Percentiles rank a stretch among this genome's conserved stretches.
These are phyloP conservation scores for Tetragonula clypearis DNA, from an alignment of 1,140 invertebrate genomes.

Conservation along the genomic window DNA sequence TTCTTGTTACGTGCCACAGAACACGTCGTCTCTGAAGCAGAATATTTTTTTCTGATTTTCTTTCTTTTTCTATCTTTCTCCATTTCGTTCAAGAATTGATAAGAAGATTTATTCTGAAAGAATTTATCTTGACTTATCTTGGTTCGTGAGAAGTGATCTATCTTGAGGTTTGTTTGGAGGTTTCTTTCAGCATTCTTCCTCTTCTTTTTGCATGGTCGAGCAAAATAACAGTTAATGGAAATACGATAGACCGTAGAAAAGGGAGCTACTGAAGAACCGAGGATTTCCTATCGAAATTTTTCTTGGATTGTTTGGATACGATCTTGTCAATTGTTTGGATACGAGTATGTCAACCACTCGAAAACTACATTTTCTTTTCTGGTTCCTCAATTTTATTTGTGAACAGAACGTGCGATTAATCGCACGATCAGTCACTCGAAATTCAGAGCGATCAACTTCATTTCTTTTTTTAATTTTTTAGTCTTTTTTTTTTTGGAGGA, in stretches of 20 bases:
- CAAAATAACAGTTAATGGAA: not conserved
- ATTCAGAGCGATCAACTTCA: not conserved
- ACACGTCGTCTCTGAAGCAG: not conserved
- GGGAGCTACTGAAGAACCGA: too few relatives aligned
- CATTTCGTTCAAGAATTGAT: not conserved
- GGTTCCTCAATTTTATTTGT: too few relatives aligned
- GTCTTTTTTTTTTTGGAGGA: not conserved
- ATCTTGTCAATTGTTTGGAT: too few relatives aligned
- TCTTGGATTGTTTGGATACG: too few relatives aligned
- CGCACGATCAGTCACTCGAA: not conserved
- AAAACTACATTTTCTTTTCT: too few relatives aligned
- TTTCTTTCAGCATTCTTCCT: too few relatives aligned
- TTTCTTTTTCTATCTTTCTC: not conserved
- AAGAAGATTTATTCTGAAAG: not conserved
- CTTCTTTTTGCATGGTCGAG: not conserved
- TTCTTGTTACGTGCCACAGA: not conserved
- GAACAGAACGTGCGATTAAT: too few relatives aligned
- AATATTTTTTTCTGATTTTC: not conserved
- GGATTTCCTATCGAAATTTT: too few relatives aligned
- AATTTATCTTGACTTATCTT: not conserved
- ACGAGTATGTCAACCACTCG: too few relatives aligned
- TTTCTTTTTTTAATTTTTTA: not conserved
- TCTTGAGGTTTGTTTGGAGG: not conserved
- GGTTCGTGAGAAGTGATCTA: not conserved
- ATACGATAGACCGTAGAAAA: too few relatives aligned